Evolutionary conservation across 2,888 invertebrate genomes (phyloP).

Genomic region (Drosophila pseudotakahashii): DNA sequence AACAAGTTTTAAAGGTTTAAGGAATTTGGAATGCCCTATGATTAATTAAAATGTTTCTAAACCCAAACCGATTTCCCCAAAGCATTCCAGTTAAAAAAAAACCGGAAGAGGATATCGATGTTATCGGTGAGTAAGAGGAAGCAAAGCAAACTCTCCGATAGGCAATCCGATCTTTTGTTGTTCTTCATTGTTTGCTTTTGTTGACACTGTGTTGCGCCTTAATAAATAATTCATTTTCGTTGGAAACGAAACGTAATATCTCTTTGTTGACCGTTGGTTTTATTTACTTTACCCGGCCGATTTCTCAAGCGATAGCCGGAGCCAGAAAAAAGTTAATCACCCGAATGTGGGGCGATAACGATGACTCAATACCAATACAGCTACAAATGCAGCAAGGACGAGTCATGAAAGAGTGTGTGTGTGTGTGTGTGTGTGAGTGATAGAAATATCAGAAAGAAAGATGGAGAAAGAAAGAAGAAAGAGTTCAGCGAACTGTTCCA

Average conservation of each 20-base stretch:
- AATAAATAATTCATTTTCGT: conserved; percentile 42
- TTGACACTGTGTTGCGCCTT: conserved; percentile 16
- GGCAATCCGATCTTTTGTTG: conserved; percentile 16
- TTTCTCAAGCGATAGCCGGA: conserved; percentile 58
- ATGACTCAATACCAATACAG: conserved; percentile 15
- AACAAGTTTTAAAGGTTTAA: too few species aligned
- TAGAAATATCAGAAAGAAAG: conserved; percentile 10
- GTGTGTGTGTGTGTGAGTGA: conserved; percentile 7
- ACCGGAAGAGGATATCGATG: conserved; percentile 33
- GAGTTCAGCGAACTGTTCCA: conserved; percentile 69
- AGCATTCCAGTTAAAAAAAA: not conserved
- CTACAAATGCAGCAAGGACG: conserved; percentile 21
- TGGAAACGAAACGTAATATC: conserved; percentile 11
- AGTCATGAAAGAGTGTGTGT: conserved; percentile 4
- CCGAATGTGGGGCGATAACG: conserved; percentile 25
- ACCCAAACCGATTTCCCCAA: not conserved
- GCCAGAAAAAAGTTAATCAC: conserved; percentile 20
- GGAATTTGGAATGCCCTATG: too few species aligned
- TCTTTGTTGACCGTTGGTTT: conserved; percentile 54
- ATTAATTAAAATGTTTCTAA: not conserved
- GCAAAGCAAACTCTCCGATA: conserved; percentile 6
- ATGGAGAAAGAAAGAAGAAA: conserved; percentile 2
- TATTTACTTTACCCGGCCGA: conserved; percentile 27
- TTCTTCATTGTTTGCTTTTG: conserved; percentile 1
- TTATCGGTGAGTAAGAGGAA: conserved; percentile 18